Conservation (phyloP, 92 coral and sea anemone genomes). For the Plumapathes pennacea region DNA sequence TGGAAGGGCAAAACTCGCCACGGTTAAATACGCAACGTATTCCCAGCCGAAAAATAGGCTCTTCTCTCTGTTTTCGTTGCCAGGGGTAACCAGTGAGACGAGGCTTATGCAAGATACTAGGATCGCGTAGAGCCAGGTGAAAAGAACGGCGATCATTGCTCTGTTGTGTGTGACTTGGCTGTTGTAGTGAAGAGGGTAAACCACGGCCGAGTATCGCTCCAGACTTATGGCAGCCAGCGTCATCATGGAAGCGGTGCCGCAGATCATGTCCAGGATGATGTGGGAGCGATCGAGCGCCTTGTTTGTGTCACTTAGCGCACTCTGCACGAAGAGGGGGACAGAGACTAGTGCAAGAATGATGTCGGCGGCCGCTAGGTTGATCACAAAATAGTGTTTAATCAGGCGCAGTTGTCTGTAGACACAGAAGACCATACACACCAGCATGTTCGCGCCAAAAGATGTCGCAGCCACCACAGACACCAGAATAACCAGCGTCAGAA, state of each 20-base stretch:
- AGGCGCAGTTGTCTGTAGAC: conserved; percentile 71
- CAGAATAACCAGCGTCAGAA: conserved; percentile 32
- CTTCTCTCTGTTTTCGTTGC: conserved; percentile 10
- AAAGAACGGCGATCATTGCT: conserved; percentile 44
- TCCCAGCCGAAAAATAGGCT: conserved; percentile 77
- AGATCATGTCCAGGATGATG: conserved; percentile 70
- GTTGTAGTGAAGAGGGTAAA: conserved; percentile 73
- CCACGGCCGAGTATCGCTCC: conserved; percentile 89
- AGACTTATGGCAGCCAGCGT: conserved; percentile 77
- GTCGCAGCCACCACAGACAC: conserved; percentile 61
- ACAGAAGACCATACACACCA: conserved; percentile 82
- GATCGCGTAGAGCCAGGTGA: conserved; percentile 79
- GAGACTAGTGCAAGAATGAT: conserved; percentile 59
- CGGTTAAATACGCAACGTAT: conserved; percentile 63
- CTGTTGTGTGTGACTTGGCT: conserved; percentile 67
- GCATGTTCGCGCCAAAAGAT: conserved; percentile 64
- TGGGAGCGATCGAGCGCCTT: conserved; percentile 52
- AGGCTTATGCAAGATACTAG: conserved; percentile 60
- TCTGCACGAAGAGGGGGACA: conserved; percentile 72
- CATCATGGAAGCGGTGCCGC: conserved; percentile 84
- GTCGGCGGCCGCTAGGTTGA: conserved; percentile 84
- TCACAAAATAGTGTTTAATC: conserved; percentile 82
- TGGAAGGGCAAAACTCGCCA: conserved; percentile 78
- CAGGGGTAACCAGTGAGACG: conserved; percentile 28
- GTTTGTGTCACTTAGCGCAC: conserved; percentile 36